Evolutionary conservation across 1,140 invertebrate species (phyloP), one percentile per base, ranked within the genome.

Genomic region (Zaprionus gabonicus): DNA sequence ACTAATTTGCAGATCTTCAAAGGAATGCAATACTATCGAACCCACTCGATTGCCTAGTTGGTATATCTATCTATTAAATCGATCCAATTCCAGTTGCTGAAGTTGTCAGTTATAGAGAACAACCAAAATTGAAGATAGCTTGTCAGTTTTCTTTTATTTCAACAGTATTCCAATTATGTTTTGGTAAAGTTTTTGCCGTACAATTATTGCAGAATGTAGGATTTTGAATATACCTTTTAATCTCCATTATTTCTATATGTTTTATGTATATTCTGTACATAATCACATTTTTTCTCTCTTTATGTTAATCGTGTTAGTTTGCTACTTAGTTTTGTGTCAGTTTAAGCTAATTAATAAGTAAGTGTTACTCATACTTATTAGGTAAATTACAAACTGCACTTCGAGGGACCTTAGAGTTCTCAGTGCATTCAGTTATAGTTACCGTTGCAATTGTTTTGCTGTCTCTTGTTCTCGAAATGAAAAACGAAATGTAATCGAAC

Each of bases 261-360:
- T 59, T 53, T 62, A 27, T 57, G 46, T 25, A 69, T 74, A 68
- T 60, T 36, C 25, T 76, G 59, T 71, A 71, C 38, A 76, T 75
- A 58, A 36, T 63, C 28, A 57, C 36, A 71, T 71, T 41, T 41
- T 20, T 76, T 80, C 59, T 84, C 77, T 77, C 69, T 91, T n/a
- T 25, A 44, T 60, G 41, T 62, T 51, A 51, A 51, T 51, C 46
- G 56, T 76, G 62, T 55, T 25, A 46, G 41, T 65, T 46, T 25
- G 68, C 64, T 34, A 59, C 10, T 73, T 49, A 57, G 60, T 59
- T 31, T 76, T 66, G 69, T 76, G 69, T 65, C 25, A 46, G 59
- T 71, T 60, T 72, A 76, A 71, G 70, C 46, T 72, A 72, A 62
- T 53, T 49, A 41, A 73, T 76, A 73, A 76, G 70, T 76, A 67